Conservation (phyloP, 2,888 invertebrate species). For the Marasmarcha lunaedactyla region DNA sequence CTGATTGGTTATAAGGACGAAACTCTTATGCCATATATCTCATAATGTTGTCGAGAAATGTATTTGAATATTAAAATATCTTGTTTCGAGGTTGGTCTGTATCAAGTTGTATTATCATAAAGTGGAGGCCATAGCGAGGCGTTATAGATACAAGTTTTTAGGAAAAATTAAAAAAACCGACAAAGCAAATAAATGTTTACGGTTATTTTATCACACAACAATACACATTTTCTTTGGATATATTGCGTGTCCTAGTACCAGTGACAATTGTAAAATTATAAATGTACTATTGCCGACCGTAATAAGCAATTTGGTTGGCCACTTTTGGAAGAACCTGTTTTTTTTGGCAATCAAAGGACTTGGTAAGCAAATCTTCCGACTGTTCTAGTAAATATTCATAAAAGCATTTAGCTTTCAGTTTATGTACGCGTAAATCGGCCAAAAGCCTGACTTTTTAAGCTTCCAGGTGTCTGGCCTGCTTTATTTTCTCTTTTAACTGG, state of each 20-base stretch:
- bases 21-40: too few relatives aligned
- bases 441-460: background rate
- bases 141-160: too few relatives aligned
- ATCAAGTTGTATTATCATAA: too few relatives aligned
- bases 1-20: too few relatives aligned
- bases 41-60: too few relatives aligned
- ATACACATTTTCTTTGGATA: background rate
- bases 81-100: too few relatives aligned
- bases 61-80: too few relatives aligned
- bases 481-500: background rate
- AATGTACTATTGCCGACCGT: background rate
- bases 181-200: too few relatives aligned
- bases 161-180: too few relatives aligned
- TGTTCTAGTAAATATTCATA: background rate
- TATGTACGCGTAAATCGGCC: background rate
- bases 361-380: background rate
- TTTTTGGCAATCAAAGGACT: slow-evolving; percentile 3
- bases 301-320: background rate
- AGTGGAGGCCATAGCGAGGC: too few relatives aligned
- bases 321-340: background rate
- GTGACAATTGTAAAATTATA: background rate
- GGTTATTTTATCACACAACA: too few relatives aligned
- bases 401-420: background rate
- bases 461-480: background rate
- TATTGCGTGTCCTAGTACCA: background rate